Percentiles rank a stretch among this genome's conserved stretches.
phyloP scores from a whole-genome alignment of 2,888 invertebrate genomes.

The Blastobasis lacticolella region DNA sequence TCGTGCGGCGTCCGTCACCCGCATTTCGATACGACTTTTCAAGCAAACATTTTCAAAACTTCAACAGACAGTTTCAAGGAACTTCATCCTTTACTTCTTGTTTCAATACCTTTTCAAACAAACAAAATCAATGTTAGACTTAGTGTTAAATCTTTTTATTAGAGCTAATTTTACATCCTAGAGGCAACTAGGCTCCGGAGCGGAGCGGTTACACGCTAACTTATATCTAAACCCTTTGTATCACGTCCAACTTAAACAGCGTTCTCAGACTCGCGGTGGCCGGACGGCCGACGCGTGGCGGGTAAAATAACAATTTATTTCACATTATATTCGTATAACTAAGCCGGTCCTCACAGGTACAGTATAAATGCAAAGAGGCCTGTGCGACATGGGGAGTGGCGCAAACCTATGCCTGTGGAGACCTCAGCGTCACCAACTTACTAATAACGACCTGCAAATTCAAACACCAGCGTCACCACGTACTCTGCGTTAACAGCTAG shows the following conservation, averaged over 20 bases:
- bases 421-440: conserved; percentile 60
- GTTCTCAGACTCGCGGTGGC: conserved; percentile 8
- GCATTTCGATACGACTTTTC: conserved; percentile 62
- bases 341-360: conserved; percentile 43
- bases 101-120: conserved; percentile 89
- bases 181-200: conserved; percentile 45
- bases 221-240: conserved; percentile 55
- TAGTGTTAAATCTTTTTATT: conserved; percentile 69
- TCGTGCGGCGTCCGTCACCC: conserved; percentile 57
- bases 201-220: conserved; percentile 50
- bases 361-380: conserved; percentile 57
- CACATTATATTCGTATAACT: conserved; percentile 15
- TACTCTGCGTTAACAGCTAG: conserved; percentile 16
- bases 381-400: conserved; percentile 44
- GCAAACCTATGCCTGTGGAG: conserved; percentile 53
- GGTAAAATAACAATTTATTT: conserved; percentile 13
- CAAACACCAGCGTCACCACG: conserved; percentile 66
- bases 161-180: conserved; percentile 64
- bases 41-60: conserved; percentile 72
- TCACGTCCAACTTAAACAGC: conserved; percentile 30
- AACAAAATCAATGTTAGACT: conserved; percentile 83
- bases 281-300: conserved; percentile 13
- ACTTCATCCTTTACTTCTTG: conserved; percentile 88
- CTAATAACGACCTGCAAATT: conserved; percentile 75
- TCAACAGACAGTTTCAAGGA: conserved; percentile 73